phyloP scores from a whole-genome alignment of 2,888 invertebrate species.

The Acleris laterana region DNA sequence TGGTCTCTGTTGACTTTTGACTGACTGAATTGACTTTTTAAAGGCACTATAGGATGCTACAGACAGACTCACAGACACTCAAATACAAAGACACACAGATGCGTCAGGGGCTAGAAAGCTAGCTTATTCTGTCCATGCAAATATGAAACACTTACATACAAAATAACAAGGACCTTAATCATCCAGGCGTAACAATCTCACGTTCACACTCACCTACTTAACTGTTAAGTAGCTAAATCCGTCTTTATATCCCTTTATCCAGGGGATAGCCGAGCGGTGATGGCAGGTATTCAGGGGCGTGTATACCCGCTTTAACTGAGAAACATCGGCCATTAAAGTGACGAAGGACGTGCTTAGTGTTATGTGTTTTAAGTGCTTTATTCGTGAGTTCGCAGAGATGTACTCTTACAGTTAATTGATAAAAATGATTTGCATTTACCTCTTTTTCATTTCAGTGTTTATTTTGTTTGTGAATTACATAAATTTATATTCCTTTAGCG shows the following conservation, averaged over 20 bases:
- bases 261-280: not conserved
- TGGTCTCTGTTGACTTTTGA: too few species aligned
- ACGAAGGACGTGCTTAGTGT: slow-evolving; percentile 1
- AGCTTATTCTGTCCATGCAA: too few species aligned
- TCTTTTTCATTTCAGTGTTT: too few species aligned
- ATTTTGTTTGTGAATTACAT: too few species aligned
- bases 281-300: slow-evolving; percentile 2
- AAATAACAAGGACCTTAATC: not conserved
- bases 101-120: too few species aligned
- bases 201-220: slow-evolving; percentile 1
- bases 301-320: slow-evolving; percentile 5
- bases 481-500: too few species aligned
- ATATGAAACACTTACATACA: too few species aligned
- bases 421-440: too few species aligned
- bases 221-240: slow-evolving; percentile 7
- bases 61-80: too few species aligned
- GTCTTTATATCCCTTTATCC: not conserved
- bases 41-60: too few species aligned
- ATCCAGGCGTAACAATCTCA: not conserved
- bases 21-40: too few species aligned
- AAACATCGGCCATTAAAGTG: slow-evolving; percentile 18
- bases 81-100: not conserved
- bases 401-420: too few species aligned
- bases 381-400: not conserved
- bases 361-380: not conserved